These are phyloP conservation scores for Noctua pronuba DNA, from an alignment of 2,888 invertebrate species.

Conservation along the genomic window DNA sequence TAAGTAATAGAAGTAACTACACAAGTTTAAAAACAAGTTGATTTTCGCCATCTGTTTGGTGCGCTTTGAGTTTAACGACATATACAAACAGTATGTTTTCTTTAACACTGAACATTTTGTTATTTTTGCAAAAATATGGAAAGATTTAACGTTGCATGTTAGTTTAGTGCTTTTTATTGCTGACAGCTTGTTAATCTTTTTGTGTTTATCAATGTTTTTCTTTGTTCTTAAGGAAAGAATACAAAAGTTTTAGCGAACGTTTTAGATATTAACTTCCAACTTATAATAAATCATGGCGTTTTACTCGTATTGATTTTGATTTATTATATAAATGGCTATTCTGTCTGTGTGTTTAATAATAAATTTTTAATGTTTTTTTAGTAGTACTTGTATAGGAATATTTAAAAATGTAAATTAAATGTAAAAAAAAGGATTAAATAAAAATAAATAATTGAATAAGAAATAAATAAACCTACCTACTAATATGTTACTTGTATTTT, in stretches of 20 bases:
- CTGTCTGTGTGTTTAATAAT: not conserved
- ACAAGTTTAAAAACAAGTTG: constrained; percentile 46
- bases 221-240: constrained; percentile 30
- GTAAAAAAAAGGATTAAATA: too few species aligned
- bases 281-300: constrained; percentile 11
- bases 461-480: not conserved
- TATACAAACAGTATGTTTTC: constrained; percentile 22
- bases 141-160: constrained; percentile 1
- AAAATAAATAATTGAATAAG: too few species aligned
- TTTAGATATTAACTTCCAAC: not conserved
- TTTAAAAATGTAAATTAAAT: too few species aligned
- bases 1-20: constrained; percentile 44
- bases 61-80: constrained; percentile 29
- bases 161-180: constrained; percentile 28
- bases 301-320: not conserved
- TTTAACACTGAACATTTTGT: constrained; percentile 23
- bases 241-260: constrained; percentile 14
- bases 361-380: too few species aligned
- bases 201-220: constrained; percentile 21
- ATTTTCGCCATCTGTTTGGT: constrained; percentile 36
- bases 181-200: constrained; percentile 35
- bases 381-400: too few species aligned
- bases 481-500: not conserved
- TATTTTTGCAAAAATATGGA: constrained; percentile 24
- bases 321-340: not conserved